Conservation (phyloP, 2,113 vertebrate genomes). For the Gadus macrocephalus region DNA sequence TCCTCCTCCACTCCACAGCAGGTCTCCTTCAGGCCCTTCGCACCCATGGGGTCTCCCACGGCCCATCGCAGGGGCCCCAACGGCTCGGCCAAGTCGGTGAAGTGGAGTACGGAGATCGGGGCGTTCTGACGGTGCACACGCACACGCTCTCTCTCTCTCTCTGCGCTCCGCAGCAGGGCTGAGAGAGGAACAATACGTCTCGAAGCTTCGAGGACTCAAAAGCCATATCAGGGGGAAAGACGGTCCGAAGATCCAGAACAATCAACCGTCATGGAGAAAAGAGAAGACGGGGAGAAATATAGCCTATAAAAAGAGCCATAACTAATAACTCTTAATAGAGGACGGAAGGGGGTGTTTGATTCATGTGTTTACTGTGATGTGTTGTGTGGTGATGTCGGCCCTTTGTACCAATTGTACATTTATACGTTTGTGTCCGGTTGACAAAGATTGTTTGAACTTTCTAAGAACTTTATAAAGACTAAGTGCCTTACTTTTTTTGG, state of each 20-base stretch:
- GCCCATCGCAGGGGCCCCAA: conserved; percentile 59
- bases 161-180: conserved; percentile 27
- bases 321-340: conserved; percentile 23
- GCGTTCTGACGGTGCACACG: conserved; percentile 78
- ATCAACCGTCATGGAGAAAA: conserved; percentile 20
- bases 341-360: conserved; percentile 33
- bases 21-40: conserved; percentile 72
- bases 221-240: conserved; percentile 51
- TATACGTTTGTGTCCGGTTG: conserved; percentile 26
- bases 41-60: conserved; percentile 64
- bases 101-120: conserved; percentile 86
- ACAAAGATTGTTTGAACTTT: conserved; percentile 43
- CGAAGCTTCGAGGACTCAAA: conserved; percentile 38
- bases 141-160: conserved; percentile 10
- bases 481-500: conserved; percentile 55
- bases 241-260: conserved; percentile 36
- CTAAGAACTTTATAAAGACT: conserved; percentile 53
- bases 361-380: conserved; percentile 56
- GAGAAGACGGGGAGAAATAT: conserved; percentile 20
- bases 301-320: conserved; percentile 47
- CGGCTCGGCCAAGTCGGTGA: conserved; percentile 67
- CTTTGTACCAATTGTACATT: conserved; percentile 44
- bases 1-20: conserved; percentile 47
- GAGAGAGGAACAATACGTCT: conserved; percentile 32
- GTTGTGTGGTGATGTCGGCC: conserved; percentile 4